phyloP scores from a whole-genome alignment of 2,888 invertebrate genomes.

The Rhingia campestris region DNA sequence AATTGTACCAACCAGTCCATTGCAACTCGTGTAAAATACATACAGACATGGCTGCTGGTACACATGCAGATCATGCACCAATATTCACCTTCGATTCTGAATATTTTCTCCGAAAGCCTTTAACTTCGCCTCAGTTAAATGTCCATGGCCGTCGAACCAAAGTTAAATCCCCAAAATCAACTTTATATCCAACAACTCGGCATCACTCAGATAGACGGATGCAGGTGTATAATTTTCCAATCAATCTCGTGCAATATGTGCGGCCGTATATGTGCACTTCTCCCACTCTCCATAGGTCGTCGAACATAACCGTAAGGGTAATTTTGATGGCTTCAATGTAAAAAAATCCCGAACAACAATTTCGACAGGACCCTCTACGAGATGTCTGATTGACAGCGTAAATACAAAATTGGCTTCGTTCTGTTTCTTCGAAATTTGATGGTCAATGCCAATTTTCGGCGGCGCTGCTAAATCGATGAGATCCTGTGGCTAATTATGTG shows the following conservation, averaged over 20 bases:
- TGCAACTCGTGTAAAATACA: no score
- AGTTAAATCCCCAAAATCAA: neutral
- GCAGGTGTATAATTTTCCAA: constrained; percentile 59
- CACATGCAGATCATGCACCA: no score
- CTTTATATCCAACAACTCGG: neutral
- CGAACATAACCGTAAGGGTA: constrained; percentile 57
- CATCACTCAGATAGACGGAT: neutral
- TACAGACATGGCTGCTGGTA: no score
- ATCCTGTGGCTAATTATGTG: constrained; percentile 9
- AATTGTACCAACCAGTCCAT: no score
- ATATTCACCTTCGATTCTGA: no score
- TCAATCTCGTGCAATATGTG: constrained; percentile 46
- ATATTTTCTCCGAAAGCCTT: no score
- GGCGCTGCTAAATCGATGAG: constrained; percentile 26
- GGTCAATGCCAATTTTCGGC: constrained; percentile 20
- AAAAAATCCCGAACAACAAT: constrained; percentile 4
- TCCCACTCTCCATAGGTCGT: constrained; percentile 2
- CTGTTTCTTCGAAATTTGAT: constrained; percentile 60
- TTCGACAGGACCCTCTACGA: constrained; percentile 61
- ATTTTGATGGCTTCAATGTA: constrained; percentile 33
- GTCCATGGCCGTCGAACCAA: neutral
- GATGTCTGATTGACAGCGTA: constrained; percentile 69
- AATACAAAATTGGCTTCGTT: constrained; percentile 55
- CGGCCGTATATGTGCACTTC: neutral
- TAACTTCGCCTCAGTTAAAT: no score